Base-by-base conservation (phyloP, 2,113 vertebrate species). In the Gopherus evgoodei region DNA sequence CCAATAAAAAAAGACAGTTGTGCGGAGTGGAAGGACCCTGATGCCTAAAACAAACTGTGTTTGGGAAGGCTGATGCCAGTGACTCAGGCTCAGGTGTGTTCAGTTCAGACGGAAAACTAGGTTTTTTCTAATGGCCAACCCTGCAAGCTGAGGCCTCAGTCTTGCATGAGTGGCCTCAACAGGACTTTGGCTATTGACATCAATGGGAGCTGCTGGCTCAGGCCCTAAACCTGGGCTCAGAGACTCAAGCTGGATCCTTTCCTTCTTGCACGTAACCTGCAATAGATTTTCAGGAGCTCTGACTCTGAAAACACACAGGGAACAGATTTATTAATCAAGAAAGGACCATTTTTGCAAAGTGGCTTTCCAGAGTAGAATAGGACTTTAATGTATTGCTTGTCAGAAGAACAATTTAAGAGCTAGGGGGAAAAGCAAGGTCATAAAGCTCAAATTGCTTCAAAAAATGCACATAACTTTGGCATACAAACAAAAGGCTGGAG, bases 281-380 rank as follows among this genome's bases (percentile, higher is more conserved):
- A 49, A 29, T 49, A 52, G 82, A 54, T 62, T 81, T 89, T 95
- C 94, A 95, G 85, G 90, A 94, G 94, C 84, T 94, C 95, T 81
- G 91, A 14, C 59, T 86, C 75, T 90, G 84, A 87, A 93, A 85
- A 94, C 49, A 6, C 62, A 72, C 72, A 88, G 42, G 38, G 72
- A 95, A 88, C 65, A 54, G 84, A 92, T 95, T 53, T 90, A 42
- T 78, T 88, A 47, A 27, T 21, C 89, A 95, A 97, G 93, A 78
- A 94, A 89, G 86, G 80, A 80, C 31, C 2, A 52, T 76, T 86
- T 96, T 94, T 81, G 88, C 91, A 62, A 94, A 94, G 89, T 89
- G 2, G 0, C 84, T 84, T 96, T 62, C 82, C 57, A 62, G 62
- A 89, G 91, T 80, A 85, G 62, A 90, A 82, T 54, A 93, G 92